Base-by-base conservation (phyloP, 2,888 invertebrate genomes). In the Lasioglossum malachurum region DNA sequence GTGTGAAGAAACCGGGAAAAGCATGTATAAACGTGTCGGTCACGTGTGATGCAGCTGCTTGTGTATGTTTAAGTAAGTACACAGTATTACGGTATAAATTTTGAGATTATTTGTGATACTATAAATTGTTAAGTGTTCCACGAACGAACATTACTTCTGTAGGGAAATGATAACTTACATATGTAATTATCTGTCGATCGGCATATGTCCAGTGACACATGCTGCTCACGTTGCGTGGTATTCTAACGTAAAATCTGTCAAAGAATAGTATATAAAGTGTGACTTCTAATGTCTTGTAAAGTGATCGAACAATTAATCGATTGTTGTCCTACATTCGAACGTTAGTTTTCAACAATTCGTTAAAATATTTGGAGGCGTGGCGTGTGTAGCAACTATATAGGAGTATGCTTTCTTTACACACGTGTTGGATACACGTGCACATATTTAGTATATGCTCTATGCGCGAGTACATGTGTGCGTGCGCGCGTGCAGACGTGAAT, bases 131-230 rank as follows among this genome's bases (percentile, higher is more conserved):
- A 44, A 44, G 67, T 72, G 86, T 88, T 86, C 89, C 88, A 88
- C 87, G 86, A 91, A 89, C 85, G 76, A 79, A 80, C 87, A 76
- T 89, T 91, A 90, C 87, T 91, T 89, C 87, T 89, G 82, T 60
- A 19, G 82, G 71, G 83, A 75, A 75, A 83, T 88, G 86, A 82
- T 80, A 80, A 73, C 83, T 81, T 86, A 86, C 81, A 86, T 87
- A 86, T 82, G 83, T 80, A 83, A 80, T 23, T 41, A 60, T 69
- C 31, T 60, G 72, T n/a, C 38, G 44, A 78, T 57, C 72, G 81
- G 44, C 67, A 35, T 53, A 19, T 71, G 49, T 53, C 60, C 46
- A 57, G 57, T 78, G 72, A 80, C 79, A 75, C 77, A 86, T 78
- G 80, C 80, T 71, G 38, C 74, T 46, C 78, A 76, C 53, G 44